Evolutionary conservation across 2,888 invertebrate genomes (phyloP), one percentile per base, ranked within the genome.

Genomic region (Malthinus flaveolus): DNA sequence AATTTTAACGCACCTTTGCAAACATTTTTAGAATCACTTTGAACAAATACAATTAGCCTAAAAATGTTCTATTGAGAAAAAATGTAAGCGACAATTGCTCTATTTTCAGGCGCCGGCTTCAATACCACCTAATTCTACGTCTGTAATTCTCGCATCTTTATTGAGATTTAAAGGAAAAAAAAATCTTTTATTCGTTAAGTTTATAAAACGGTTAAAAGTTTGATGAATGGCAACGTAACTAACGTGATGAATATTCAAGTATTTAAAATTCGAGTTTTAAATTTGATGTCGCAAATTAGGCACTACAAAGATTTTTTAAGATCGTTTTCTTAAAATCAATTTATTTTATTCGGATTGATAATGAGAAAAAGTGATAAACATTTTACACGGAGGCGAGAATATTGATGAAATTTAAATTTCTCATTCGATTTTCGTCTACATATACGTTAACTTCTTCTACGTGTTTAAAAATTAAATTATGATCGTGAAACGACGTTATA

Each of bases 71-170:
- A 67, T 66, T 66, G 68, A 71, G 72, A 73, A 23, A 42, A 74
- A 74, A 74, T 71, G 66, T 73, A 73, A 72, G 67, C 73, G 73
- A 70, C 71, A 74, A 72, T 73, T 72, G 71, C 67, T 66, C 66
- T 63, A 68, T 71, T 71, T 71, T 70, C 50, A 67, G 66, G 67
- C 71, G 69, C 56, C 67, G 66, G 66, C 70, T 72, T 74, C 73
- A 74, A 74, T 74, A 71, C 71, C 66, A 65, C 68, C 73, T 74
- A 74, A 74, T 74, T 74, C 71, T 67, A 66, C 68, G 69, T 69
- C 69, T 68, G 72, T 71, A 70, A 66, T 69, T 71, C 71, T 67
- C 69, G 70, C 73, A 63, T 69, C 69, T 68, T 71, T 70, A 73
- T 70, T 70, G 70, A 71, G 69, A 71, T 68, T 67, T 67, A 67